These are phyloP conservation scores for Austrolebias charrua DNA, from an alignment of 2,797 vertebrate species.

Conservation along the genomic window DNA sequence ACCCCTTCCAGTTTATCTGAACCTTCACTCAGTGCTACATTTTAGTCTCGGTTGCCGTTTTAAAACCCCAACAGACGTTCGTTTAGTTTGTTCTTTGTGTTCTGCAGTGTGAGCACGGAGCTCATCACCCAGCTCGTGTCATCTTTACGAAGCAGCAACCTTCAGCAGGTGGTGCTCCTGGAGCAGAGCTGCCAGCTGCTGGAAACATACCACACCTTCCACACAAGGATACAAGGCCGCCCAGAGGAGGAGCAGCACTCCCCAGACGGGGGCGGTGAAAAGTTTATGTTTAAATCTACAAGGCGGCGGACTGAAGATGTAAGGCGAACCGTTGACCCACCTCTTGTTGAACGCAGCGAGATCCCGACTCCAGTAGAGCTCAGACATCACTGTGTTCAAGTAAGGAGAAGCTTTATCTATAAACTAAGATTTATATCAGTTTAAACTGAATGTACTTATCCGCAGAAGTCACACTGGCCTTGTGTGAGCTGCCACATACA, in stretches of 20 bases:
- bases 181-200: constrained; percentile 41
- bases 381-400: constrained; percentile 16
- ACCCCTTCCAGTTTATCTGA: no score
- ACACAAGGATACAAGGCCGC: not conserved
- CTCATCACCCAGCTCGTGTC: constrained; percentile 34
- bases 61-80: not conserved
- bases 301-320: constrained; percentile 8
- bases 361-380: constrained; percentile 18
- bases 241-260: constrained; percentile 9
- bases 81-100: not conserved
- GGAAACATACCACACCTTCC: constrained; percentile 22
- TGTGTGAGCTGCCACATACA: no score
- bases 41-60: no score
- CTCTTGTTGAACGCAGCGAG: not conserved
- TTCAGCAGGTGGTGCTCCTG: constrained; percentile 25
- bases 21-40: no score
- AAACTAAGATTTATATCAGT: not conserved
- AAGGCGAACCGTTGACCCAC: constrained; percentile 14
- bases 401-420: constrained; percentile 42
- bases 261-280: not conserved
- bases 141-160: constrained; percentile 38
- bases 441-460: no score
- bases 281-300: constrained; percentile 8
- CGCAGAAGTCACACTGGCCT: no score
- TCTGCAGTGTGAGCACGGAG: constrained; percentile 41